Evolutionary conservation across 2,888 invertebrate genomes (phyloP).

Genomic region (Candidula unifasciata): DNA sequence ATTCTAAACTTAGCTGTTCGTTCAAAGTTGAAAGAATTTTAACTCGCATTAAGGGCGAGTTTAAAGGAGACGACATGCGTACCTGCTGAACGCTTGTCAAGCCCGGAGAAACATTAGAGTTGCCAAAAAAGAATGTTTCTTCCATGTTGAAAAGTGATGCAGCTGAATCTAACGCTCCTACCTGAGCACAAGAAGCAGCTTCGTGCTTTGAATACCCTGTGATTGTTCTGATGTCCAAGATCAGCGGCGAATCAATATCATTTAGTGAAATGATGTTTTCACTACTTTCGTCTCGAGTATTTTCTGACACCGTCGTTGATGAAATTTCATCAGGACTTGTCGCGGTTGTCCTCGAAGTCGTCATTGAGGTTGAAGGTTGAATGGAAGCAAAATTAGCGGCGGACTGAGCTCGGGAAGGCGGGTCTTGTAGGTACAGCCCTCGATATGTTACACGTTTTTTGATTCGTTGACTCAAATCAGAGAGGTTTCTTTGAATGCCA

Average conservation of each 20-base stretch:
- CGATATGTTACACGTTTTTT: conserved; percentile 91
- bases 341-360: neutral
- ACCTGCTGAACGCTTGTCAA: neutral
- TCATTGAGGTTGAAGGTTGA: neutral
- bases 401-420: conserved; percentile 53
- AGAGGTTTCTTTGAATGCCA: conserved; percentile 80
- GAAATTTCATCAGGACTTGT: conserved; percentile 9
- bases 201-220: neutral
- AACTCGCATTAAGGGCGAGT: conserved; percentile 19
- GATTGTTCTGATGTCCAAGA: neutral
- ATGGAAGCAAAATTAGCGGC: conserved; percentile 45
- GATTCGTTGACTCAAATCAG: conserved; percentile 88
- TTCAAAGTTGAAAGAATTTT: conserved; percentile 50
- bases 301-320: neutral
- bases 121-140: neutral
- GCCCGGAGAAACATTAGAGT: neutral
- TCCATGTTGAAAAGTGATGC: neutral
- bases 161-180: neutral
- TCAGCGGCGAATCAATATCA: neutral
- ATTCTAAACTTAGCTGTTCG: conserved; percentile 55
- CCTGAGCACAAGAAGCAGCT: neutral
- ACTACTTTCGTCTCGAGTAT: neutral
- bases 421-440: conserved; percentile 61
- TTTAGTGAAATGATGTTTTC: conserved; percentile 14
- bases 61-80: neutral